Conservation (phyloP, 2,797 vertebrate genomes). For the Chloroceryle inda region DNA sequence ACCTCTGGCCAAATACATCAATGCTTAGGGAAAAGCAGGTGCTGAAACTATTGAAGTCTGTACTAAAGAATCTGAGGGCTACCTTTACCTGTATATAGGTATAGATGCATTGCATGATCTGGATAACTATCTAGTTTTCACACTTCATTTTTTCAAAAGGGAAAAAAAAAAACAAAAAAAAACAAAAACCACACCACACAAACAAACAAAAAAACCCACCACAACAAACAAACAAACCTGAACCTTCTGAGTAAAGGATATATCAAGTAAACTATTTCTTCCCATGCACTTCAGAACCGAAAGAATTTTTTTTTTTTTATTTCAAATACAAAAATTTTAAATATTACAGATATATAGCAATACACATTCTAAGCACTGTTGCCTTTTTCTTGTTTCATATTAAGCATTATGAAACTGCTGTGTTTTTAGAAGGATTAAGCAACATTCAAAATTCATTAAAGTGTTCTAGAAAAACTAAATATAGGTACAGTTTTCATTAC, state of each 20-base stretch:
- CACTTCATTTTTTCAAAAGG: not conserved
- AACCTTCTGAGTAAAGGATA: not conserved
- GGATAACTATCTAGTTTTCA: not conserved
- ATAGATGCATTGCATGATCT: not conserved
- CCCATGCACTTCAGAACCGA: not conserved
- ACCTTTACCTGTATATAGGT: not conserved
- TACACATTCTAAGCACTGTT: not conserved
- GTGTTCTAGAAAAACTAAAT: not conserved
- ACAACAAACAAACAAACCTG: not conserved
- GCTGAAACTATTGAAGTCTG: not conserved
- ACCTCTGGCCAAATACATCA: not conserved
- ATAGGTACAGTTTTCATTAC: not conserved
- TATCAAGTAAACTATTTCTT: not conserved
- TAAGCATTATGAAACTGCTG: not conserved
- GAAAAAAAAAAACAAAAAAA: no score
- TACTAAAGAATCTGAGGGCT: not conserved
- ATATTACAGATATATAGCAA: not conserved
- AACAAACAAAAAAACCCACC: not conserved
- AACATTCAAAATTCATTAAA: not conserved
- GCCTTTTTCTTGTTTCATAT: not conserved
- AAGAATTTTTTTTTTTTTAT: not conserved
- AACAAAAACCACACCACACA: no score
- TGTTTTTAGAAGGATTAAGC: not conserved
- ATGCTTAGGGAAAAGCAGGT: not conserved
- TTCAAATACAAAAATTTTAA: not conserved